Conservation (phyloP, 2,888 invertebrate genomes). For the Drosophila diplacantha region DNA sequence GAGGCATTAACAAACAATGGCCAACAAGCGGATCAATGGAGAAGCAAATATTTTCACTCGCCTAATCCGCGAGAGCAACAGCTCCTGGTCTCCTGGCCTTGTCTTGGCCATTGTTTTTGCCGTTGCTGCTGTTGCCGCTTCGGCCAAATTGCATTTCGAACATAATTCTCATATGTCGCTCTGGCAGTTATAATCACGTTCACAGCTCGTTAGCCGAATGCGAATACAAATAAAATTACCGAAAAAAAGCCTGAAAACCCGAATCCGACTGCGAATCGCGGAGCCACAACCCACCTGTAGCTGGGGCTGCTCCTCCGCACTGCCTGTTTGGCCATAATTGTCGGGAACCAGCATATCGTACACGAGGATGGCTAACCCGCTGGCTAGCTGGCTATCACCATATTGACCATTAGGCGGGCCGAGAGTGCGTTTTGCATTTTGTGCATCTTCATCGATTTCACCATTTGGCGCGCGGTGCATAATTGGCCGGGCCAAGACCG, state of each 20-base stretch:
- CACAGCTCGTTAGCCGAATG: slow-evolving; percentile 69
- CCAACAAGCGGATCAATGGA: slow-evolving; percentile 56
- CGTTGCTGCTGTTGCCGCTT: slow-evolving; percentile 20
- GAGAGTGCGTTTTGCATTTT: slow-evolving; percentile 68
- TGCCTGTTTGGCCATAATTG: slow-evolving; percentile 66
- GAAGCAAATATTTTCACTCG: slow-evolving; percentile 70
- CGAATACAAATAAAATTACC: slow-evolving; percentile 45
- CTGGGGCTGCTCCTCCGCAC: slow-evolving; percentile 27
- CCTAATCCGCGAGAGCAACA: slow-evolving; percentile 19
- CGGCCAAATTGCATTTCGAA: slow-evolving; percentile 69
- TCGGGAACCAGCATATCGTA: slow-evolving; percentile 65
- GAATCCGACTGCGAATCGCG: slow-evolving; percentile 18
- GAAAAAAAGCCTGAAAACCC: slow-evolving; percentile 27
- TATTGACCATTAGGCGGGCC: slow-evolving; percentile 70
- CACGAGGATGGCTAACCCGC: slow-evolving; percentile 28
- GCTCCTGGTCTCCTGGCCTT: slow-evolving; percentile 38
- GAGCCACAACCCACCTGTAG: slow-evolving; percentile 68
- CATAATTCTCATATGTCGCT: slow-evolving; percentile 73
- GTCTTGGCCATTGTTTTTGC: slow-evolving; percentile 59
- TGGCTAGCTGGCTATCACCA: slow-evolving; percentile 47
- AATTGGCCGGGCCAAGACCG: slow-evolving; percentile 66
- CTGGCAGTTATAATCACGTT: slow-evolving; percentile 69
- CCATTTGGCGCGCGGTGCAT: slow-evolving; percentile 70
- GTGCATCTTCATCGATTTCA: slow-evolving; percentile 73
- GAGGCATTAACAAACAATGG: slow-evolving; percentile 68